These are phyloP conservation scores for Hypselothyrea guttata DNA, from an alignment of 2,888 invertebrate genomes.

Conservation along the genomic window DNA sequence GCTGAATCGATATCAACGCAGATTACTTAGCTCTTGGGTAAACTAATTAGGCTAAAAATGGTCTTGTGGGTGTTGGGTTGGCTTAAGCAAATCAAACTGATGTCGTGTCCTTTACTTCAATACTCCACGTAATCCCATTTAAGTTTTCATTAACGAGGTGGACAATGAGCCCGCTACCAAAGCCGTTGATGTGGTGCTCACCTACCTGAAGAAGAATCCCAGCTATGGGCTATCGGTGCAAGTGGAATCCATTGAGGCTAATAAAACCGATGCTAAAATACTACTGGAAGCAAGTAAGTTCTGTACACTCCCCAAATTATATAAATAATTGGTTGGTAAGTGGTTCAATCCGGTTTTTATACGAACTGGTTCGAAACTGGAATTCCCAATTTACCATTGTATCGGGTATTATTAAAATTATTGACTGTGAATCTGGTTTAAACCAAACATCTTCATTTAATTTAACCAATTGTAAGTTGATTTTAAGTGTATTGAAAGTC, in stretches of 20 bases:
- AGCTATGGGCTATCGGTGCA: conserved; percentile 85
- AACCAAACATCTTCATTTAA: too few relatives aligned
- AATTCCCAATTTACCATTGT: too few relatives aligned
- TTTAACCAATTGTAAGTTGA: too few relatives aligned
- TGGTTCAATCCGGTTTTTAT: too few relatives aligned
- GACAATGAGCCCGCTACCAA: conserved; percentile 88
- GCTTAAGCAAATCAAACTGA: conserved; percentile 27
- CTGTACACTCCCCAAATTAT: too few relatives aligned
- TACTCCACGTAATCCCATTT: conserved; percentile 4
- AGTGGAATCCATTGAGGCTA: conserved; percentile 86
- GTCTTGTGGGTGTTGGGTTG: not conserved
- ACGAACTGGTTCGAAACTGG: too few relatives aligned
- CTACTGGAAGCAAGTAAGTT: conserved; percentile 87
- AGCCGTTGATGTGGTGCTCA: conserved; percentile 87
- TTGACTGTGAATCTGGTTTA: too few relatives aligned
- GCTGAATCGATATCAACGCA: conserved; percentile 21
- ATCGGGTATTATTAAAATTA: too few relatives aligned
- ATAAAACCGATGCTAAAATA: conserved; percentile 88
- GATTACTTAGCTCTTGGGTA: conserved; percentile 27
- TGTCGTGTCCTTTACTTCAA: conserved; percentile 5
- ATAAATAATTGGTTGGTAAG: too few relatives aligned
- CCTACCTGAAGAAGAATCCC: conserved; percentile 87
- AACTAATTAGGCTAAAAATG: conserved; percentile 53
- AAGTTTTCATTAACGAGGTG: conserved; percentile 87
- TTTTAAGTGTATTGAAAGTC: too few relatives aligned